Conservation (phyloP, 2,797 vertebrate genomes). For the Tapera naevia region DNA sequence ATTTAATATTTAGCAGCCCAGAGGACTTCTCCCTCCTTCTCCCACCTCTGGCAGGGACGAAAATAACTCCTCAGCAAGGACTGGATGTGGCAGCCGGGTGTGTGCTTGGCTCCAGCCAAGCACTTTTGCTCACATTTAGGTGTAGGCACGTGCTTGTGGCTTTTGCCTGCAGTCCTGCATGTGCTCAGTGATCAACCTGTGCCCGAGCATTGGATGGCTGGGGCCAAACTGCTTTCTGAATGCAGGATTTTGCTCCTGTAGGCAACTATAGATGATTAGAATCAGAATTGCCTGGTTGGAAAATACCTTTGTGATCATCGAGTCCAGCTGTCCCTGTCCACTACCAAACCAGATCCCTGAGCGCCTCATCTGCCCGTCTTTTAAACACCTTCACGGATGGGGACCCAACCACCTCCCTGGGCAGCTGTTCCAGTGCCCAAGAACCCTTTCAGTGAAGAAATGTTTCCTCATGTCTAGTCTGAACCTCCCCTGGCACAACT, state of each 20-base stretch:
- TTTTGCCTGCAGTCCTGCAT: not conserved
- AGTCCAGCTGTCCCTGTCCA: too few relatives aligned
- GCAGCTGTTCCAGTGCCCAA: too few relatives aligned
- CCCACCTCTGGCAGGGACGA: constrained; percentile 18
- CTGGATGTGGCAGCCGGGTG: not conserved
- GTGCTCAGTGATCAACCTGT: not conserved
- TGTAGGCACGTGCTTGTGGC: not conserved
- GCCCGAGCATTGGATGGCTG: not conserved
- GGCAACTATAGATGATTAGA: not conserved
- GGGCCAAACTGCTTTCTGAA: not conserved
- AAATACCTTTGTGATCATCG: too few relatives aligned
- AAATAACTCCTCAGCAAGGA: constrained; percentile 24
- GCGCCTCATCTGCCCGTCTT: too few relatives aligned
- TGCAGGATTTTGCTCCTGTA: not conserved
- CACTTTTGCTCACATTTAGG: not conserved
- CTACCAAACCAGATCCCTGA: too few relatives aligned
- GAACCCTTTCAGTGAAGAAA: too few relatives aligned
- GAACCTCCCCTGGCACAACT: too few relatives aligned
- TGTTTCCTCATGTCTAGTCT: too few relatives aligned
- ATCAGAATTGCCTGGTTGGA: too few relatives aligned
- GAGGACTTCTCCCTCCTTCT: constrained; percentile 8
- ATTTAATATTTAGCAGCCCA: constrained; percentile 55
- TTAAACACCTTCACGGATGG: too few relatives aligned
- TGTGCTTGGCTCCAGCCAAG: not conserved
- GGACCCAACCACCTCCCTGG: too few relatives aligned